These are phyloP conservation scores for Tyria jacobaeae DNA, from an alignment of 2,888 invertebrate genomes.

Conservation along the genomic window DNA sequence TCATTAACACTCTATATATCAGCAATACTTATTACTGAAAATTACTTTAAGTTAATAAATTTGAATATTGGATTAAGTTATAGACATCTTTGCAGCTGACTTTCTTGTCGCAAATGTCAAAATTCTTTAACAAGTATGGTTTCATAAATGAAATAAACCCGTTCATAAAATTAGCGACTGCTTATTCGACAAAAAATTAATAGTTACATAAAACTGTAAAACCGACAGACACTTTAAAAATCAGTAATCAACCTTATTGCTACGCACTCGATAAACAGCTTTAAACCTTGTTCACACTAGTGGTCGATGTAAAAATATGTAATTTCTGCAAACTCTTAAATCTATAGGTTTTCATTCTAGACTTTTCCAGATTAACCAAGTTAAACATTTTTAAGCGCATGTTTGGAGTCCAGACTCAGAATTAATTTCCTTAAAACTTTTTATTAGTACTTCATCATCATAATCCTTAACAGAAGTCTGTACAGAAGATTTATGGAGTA, in stretches of 20 bases:
- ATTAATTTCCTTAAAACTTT: not conserved
- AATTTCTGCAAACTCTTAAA: not conserved
- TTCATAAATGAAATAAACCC: not conserved
- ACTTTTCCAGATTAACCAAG: too few species aligned
- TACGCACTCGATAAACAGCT: slow-evolving; percentile 30
- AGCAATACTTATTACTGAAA: too few species aligned
- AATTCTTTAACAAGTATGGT: not conserved
- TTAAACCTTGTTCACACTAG: slow-evolving; percentile 10
- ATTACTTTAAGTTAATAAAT: too few species aligned
- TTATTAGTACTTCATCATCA: too few species aligned
- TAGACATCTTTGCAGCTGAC: too few species aligned
- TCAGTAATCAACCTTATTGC: slow-evolving; percentile 39
- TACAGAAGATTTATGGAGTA: too few species aligned
- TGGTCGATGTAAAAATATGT: not conserved
- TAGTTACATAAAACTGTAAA: slow-evolving; percentile 27
- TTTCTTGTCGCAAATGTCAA: not conserved
- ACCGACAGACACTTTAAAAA: slow-evolving; percentile 28
- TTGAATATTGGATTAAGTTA: too few species aligned
- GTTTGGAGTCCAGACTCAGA: not conserved
- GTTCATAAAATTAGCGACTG: slow-evolving; percentile 3
- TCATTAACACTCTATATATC: too few species aligned
- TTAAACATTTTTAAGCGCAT: not conserved
- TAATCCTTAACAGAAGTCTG: too few species aligned
- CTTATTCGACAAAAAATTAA: slow-evolving; percentile 24
- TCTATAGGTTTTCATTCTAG: too few species aligned